Evolutionary conservation across 1,140 invertebrate species (phyloP).

Genomic region (Odontomachus brunneus): DNA sequence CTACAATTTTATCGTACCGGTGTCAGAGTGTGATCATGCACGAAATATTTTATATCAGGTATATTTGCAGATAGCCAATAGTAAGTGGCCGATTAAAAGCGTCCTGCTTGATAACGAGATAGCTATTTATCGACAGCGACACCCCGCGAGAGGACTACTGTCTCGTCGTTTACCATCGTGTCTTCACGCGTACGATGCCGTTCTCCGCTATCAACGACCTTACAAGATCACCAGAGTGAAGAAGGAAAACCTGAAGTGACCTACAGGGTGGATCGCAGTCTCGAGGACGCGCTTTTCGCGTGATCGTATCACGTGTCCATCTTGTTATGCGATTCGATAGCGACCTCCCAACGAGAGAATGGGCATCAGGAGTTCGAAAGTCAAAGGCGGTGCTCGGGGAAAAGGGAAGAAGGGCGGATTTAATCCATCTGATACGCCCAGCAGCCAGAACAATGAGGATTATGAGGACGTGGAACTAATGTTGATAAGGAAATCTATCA

Average conservation of each 20-base stretch:
- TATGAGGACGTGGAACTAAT: slow-evolving; percentile 75
- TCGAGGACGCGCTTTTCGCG: slow-evolving; percentile 20
- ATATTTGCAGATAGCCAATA: slow-evolving; percentile 77
- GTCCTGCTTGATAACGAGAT: slow-evolving; percentile 77
- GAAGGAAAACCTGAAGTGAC: slow-evolving; percentile 1
- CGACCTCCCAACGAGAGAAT: slow-evolving; percentile 69
- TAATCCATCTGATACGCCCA: slow-evolving; percentile 40
- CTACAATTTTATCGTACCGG: slow-evolving; percentile 9
- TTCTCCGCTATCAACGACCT: slow-evolving; percentile 12
- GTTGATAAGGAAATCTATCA: slow-evolving; percentile 87
- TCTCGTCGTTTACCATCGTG: slow-evolving; percentile 20
- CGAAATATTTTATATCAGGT: slow-evolving; percentile 60
- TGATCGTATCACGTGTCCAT: slow-evolving; percentile 1
- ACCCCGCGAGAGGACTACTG: slow-evolving; percentile 48
- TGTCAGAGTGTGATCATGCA: slow-evolving; percentile 23
- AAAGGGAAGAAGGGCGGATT: neutral
- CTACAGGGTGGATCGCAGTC: neutral
- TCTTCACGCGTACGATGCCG: slow-evolving; percentile 47
- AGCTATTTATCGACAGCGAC: slow-evolving; percentile 77
- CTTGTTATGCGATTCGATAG: slow-evolving; percentile 26
- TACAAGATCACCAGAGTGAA: slow-evolving; percentile 8
- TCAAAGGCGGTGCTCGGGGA: slow-evolving; percentile 32
- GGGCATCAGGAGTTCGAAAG: slow-evolving; percentile 84
- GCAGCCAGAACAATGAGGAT: slow-evolving; percentile 33
- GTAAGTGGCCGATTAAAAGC: slow-evolving; percentile 74